A percentile compares a stretch with the other conserved stretches of the same genome.
phyloP scores from a whole-genome alignment of 1,140 invertebrate genomes.

The Sinella curviseta region DNA sequence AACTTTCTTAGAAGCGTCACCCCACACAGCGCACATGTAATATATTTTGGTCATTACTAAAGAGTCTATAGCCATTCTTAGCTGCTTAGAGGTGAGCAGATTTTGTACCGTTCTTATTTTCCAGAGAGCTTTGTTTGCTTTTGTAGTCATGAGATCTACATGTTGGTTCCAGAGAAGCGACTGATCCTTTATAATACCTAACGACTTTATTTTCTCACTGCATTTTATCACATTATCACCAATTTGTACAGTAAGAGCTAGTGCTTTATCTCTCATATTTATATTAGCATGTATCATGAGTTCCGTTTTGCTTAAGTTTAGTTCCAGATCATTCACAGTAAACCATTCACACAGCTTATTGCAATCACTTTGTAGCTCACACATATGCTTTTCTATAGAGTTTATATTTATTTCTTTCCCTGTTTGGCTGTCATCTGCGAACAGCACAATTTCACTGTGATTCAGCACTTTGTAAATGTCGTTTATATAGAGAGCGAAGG shows the following conservation, averaged over 20 bases:
- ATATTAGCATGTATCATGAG: neutral
- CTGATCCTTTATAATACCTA: neutral
- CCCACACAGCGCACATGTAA: neutral
- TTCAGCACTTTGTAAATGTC: neutral
- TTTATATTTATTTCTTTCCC: neutral
- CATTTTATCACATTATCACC: neutral
- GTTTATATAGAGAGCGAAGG: neutral
- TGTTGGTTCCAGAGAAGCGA: neutral
- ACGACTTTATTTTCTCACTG: neutral
- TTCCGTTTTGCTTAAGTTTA: conserved; percentile 24
- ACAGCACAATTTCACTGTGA: neutral
- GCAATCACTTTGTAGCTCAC: neutral
- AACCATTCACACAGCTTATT: neutral
- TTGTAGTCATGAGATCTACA: neutral
- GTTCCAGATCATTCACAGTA: neutral
- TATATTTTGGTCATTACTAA: neutral
- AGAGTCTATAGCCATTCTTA: neutral
- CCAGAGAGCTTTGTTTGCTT: neutral
- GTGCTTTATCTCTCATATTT: neutral
- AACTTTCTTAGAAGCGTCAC: neutral
- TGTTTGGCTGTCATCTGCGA: conserved; percentile 22
- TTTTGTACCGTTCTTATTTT: neutral
- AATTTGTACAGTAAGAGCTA: neutral
- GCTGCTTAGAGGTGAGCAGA: neutral
- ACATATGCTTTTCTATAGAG: neutral